These are phyloP conservation scores for Theristicus caerulescens DNA, from an alignment of 2,113 vertebrate species.

Conservation along the genomic window DNA sequence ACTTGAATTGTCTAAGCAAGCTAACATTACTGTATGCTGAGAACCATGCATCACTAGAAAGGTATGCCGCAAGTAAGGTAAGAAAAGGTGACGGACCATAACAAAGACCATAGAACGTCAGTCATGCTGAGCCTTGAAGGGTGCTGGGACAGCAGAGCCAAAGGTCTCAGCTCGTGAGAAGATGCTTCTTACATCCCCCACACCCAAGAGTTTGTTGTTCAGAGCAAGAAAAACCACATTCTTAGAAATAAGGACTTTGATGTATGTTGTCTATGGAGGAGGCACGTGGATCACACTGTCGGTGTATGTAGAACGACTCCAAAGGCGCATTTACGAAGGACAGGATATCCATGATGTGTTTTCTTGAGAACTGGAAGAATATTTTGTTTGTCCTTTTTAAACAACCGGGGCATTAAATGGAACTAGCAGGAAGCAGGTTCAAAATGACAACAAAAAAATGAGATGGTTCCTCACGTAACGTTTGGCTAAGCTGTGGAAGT, in stretches of 20 bases:
- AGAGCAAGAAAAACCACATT: not conserved
- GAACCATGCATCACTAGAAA: not conserved
- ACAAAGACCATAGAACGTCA: fast-evolving
- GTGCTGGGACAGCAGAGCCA: not conserved
- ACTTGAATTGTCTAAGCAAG: not conserved
- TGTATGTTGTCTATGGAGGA: not conserved
- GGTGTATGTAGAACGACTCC: not conserved
- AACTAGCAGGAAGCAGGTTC: not conserved
- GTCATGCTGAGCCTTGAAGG: not conserved
- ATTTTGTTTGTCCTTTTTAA: not conserved
- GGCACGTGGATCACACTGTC: not conserved
- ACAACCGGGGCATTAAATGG: not conserved
- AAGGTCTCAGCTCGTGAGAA: not conserved
- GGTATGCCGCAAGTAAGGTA: not conserved
- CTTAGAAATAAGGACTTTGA: not conserved
- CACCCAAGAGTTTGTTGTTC: not conserved
- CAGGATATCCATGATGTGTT: not conserved
- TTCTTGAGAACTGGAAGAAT: not conserved
- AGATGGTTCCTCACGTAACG: not conserved
- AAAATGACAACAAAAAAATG: not conserved
- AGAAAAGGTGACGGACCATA: not conserved
- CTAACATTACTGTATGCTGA: fast-evolving
- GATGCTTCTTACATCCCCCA: not conserved
- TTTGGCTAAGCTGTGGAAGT: not conserved
- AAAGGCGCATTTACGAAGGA: not conserved